These are phyloP conservation scores for Panagrolaimus sp. DNA, from an alignment of 1,140 invertebrate genomes.

Conservation along the genomic window DNA sequence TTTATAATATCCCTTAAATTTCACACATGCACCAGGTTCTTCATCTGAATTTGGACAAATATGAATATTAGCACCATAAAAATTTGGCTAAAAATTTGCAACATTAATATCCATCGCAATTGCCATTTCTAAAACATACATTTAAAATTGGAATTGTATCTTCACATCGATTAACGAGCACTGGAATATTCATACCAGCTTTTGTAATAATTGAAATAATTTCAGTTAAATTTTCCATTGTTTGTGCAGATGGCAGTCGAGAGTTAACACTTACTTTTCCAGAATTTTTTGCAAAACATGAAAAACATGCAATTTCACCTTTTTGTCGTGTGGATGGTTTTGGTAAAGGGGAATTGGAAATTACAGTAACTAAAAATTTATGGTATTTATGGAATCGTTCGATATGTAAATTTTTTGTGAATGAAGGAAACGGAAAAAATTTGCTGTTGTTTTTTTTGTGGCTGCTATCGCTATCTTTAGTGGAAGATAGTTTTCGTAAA, in stretches of 20 bases:
- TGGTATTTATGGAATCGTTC: too few species aligned
- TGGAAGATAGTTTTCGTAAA: too few species aligned
- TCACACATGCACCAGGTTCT: slow-evolving; percentile 41
- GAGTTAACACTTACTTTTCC: not conserved
- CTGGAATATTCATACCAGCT: slow-evolving; percentile 34
- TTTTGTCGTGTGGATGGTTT: slow-evolving; percentile 23
- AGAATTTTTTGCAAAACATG: slow-evolving; percentile 30
- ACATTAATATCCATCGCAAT: too few species aligned
- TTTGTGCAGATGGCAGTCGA: not conserved
- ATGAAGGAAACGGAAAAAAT: too few species aligned
- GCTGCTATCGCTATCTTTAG: too few species aligned
- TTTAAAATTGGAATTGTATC: slow-evolving; percentile 27
- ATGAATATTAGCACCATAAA: slow-evolving; percentile 31
- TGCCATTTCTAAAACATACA: not conserved
- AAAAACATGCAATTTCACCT: slow-evolving; percentile 42
- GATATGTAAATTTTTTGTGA: too few species aligned
- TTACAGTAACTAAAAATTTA: too few species aligned
- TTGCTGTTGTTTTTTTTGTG: too few species aligned
- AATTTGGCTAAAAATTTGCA: slow-evolving; percentile 21
- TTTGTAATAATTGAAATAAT: slow-evolving; percentile 7
- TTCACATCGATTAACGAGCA: slow-evolving; percentile 27
- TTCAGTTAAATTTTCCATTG: slow-evolving; percentile 12
- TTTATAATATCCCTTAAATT: slow-evolving; percentile 34
- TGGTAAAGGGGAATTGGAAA: not conserved
- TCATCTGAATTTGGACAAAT: slow-evolving; percentile 34